Conservation (phyloP, 2,113 vertebrate species). For the Campylomormyrus tamandua region DNA sequence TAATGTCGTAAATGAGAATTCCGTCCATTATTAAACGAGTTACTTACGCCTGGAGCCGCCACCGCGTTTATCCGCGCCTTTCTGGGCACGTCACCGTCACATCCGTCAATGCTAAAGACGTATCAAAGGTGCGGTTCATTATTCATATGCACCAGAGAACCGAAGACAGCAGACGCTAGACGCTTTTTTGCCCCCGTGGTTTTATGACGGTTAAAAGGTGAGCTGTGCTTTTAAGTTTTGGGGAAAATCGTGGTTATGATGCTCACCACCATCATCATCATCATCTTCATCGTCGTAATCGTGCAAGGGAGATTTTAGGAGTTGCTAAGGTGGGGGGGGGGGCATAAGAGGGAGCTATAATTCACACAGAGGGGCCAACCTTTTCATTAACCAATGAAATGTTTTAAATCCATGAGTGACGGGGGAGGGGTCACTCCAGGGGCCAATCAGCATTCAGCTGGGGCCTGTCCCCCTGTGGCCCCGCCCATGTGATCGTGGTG, state of each 20-base stretch:
- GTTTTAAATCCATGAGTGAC: neutral
- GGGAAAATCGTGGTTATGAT: neutral
- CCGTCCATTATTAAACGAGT: neutral
- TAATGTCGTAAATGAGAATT: neutral
- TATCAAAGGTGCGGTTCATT: neutral
- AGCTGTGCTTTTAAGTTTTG: neutral
- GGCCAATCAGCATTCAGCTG: neutral
- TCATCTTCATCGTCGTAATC: neutral
- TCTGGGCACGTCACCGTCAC: neutral
- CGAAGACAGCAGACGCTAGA: neutral
- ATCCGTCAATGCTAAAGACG: slow-evolving; percentile 3
- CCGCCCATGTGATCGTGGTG: neutral
- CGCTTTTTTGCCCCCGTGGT: neutral
- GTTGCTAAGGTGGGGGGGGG: neutral
- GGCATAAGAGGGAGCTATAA: neutral
- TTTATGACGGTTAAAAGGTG: neutral
- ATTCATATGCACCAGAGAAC: neutral
- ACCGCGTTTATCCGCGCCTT: neutral
- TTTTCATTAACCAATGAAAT: neutral
- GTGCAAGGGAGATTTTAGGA: neutral
- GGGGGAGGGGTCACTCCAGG: neutral
- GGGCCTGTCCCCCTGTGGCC: neutral
- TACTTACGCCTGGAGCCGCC: neutral
- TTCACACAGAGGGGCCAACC: neutral
- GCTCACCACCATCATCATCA: neutral